A percentile compares a stretch with the other conserved stretches of the same genome.
Evolutionary conservation across 2,888 invertebrate species (phyloP).

Genomic region (Phengaris alcon): DNA sequence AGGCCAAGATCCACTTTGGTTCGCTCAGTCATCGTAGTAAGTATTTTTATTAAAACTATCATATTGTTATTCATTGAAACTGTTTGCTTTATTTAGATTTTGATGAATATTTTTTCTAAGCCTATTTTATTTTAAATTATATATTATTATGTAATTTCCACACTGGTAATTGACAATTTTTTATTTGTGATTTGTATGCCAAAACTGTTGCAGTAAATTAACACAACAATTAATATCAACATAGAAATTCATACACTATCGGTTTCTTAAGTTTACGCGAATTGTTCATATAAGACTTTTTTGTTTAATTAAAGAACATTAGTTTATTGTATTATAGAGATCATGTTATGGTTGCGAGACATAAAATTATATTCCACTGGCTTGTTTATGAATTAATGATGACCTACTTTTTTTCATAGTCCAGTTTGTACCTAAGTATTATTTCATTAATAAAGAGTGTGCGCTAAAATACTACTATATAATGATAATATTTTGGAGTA

Average conservation of each 20-base stretch:
- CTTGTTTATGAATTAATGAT: no score
- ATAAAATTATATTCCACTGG: neutral
- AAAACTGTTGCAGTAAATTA: neutral
- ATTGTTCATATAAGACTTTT: no score
- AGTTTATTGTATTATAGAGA: no score
- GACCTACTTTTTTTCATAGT: neutral
- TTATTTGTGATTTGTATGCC: neutral
- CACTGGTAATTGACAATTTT: constrained; percentile 17
- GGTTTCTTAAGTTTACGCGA: no score
- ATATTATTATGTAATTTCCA: neutral
- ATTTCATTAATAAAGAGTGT: neutral
- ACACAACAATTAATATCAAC: neutral
- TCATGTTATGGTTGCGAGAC: no score
- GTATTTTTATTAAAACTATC: no score
- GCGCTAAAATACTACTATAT: neutral
- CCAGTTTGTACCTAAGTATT: neutral
- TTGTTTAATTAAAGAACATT: no score
- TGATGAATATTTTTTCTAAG: neutral
- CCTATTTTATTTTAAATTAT: neutral
- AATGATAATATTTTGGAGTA: neutral
- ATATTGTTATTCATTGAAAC: neutral
- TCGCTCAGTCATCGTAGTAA: no score
- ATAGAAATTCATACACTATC: neutral
- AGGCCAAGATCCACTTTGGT: no score
- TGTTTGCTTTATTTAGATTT: neutral